A percentile compares a stretch with the other conserved stretches of the same genome.
Evolutionary conservation across 2,113 vertebrate genomes (phyloP).

Genomic region (Coreoperca whiteheadi): DNA sequence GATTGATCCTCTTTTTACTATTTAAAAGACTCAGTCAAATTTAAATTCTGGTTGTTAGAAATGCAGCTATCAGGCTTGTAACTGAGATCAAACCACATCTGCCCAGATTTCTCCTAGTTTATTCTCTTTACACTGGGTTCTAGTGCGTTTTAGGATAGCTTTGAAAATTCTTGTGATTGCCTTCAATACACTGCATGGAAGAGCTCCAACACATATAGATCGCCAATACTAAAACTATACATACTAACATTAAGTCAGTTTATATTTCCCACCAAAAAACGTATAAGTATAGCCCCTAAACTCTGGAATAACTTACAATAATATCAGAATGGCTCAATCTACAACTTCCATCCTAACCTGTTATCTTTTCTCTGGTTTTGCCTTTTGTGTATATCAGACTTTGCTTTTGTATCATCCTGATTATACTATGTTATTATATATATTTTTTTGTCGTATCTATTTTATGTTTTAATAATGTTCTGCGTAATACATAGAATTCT

Average conservation of each 20-base stretch:
- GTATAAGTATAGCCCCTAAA: not conserved
- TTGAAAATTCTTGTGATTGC: slow-evolving; percentile 1
- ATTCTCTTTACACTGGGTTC: not conserved
- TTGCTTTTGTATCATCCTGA: not conserved
- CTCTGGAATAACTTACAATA: not conserved
- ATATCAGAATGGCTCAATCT: not conserved
- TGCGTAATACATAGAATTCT: not conserved
- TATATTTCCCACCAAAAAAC: not conserved
- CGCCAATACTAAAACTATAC: not conserved
- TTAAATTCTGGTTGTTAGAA: slow-evolving; percentile 26
- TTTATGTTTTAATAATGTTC: not conserved
- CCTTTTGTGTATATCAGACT: not conserved
- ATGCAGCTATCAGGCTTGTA: slow-evolving; percentile 31
- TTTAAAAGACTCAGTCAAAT: not conserved
- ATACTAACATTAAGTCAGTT: not conserved
- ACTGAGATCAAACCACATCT: slow-evolving; percentile 45
- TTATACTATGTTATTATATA: not conserved
- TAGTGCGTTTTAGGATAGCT: not conserved
- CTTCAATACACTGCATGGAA: not conserved
- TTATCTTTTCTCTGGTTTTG: not conserved
- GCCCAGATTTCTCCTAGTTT: slow-evolving; percentile 26
- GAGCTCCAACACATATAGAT: not conserved
- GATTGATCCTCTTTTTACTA: slow-evolving; percentile 10
- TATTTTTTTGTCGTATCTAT: not conserved
- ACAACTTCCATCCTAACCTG: not conserved